A percentile compares a stretch with the other conserved stretches of the same genome.
Evolutionary conservation across 2,797 vertebrate genomes (phyloP).

Genomic region (Pagetopsis macropterus): DNA sequence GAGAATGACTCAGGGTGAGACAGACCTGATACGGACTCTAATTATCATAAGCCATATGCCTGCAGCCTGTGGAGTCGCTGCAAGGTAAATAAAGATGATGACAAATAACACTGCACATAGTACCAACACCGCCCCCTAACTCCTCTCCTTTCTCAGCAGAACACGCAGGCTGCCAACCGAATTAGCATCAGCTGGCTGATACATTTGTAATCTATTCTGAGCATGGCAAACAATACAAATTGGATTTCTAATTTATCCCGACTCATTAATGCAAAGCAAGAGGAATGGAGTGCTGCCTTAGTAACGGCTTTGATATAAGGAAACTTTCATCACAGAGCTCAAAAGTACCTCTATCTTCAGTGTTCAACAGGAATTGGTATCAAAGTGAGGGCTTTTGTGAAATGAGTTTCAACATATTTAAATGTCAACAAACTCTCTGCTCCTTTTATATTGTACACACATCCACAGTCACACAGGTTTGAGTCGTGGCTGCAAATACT

Average conservation of each 20-base stretch:
- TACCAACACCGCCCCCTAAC: slow-evolving; percentile 52
- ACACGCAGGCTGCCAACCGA: slow-evolving; percentile 65
- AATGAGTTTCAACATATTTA: slow-evolving; percentile 43
- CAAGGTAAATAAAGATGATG: slow-evolving; percentile 74
- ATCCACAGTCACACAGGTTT: slow-evolving; percentile 3
- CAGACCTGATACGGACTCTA: slow-evolving; percentile 57
- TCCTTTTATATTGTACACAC: slow-evolving; percentile 23
- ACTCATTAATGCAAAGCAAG: slow-evolving; percentile 73
- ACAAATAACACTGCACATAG: slow-evolving; percentile 64
- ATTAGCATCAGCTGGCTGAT: slow-evolving; percentile 78
- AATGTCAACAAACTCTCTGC: slow-evolving; percentile 43
- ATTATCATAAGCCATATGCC: slow-evolving; percentile 77
- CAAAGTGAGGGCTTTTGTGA: slow-evolving; percentile 34
- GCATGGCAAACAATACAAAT: slow-evolving; percentile 81
- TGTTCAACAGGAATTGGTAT: slow-evolving; percentile 29
- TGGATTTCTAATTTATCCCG: slow-evolving; percentile 78
- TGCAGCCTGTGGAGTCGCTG: slow-evolving; percentile 67
- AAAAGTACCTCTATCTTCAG: slow-evolving; percentile 51
- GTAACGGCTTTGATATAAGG: slow-evolving; percentile 56
- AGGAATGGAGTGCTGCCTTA: slow-evolving; percentile 63
- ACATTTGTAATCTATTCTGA: slow-evolving; percentile 81
- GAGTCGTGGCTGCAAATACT: neutral
- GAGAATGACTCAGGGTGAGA: slow-evolving; percentile 54
- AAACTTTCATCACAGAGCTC: slow-evolving; percentile 50
- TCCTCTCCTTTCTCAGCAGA: slow-evolving; percentile 57